Conservation (phyloP, 2,888 invertebrate species). For the Mesorhabditis sp. region DNA sequence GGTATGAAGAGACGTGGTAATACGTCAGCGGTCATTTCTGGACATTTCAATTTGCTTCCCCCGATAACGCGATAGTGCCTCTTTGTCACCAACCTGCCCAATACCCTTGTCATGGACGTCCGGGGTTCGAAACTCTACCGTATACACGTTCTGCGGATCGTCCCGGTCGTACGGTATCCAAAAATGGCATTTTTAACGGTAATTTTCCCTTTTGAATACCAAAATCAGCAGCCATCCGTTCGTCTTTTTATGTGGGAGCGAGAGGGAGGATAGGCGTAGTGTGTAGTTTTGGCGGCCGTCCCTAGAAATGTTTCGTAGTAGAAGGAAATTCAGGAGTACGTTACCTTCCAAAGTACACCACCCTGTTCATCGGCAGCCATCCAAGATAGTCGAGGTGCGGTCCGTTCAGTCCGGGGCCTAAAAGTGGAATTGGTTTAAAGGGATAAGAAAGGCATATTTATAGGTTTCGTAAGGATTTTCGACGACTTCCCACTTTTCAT, state of each 20-base stretch:
- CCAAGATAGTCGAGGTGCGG: conserved; percentile 56
- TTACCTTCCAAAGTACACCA: conserved; percentile 49
- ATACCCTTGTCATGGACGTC: conserved; percentile 43
- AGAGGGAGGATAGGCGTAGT: conserved; percentile 44
- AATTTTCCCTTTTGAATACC: conserved; percentile 35
- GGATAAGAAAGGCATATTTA: too few species aligned
- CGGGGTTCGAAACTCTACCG: conserved; percentile 50
- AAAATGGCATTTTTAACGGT: conserved; percentile 12
- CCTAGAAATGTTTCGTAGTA: conserved; percentile 12
- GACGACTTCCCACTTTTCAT: too few species aligned
- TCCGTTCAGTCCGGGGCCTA: conserved; percentile 50
- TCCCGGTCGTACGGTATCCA: conserved; percentile 51
- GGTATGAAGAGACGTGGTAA: too few species aligned
- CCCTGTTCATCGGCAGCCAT: conserved; percentile 52
- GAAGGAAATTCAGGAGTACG: not conserved
- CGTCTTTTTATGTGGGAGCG: conserved; percentile 39
- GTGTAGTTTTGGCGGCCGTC: conserved; percentile 48
- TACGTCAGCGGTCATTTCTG: not conserved
- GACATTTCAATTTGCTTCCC: not conserved
- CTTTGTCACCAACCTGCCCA: conserved; percentile 20
- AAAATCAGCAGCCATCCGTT: conserved; percentile 47
- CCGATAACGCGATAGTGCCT: not conserved
- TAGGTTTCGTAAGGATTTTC: too few species aligned
- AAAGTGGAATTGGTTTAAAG: too few species aligned
- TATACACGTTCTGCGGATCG: conserved; percentile 50